phyloP scores from a whole-genome alignment of 2,797 vertebrate genomes.

The Malurus splendens region DNA sequence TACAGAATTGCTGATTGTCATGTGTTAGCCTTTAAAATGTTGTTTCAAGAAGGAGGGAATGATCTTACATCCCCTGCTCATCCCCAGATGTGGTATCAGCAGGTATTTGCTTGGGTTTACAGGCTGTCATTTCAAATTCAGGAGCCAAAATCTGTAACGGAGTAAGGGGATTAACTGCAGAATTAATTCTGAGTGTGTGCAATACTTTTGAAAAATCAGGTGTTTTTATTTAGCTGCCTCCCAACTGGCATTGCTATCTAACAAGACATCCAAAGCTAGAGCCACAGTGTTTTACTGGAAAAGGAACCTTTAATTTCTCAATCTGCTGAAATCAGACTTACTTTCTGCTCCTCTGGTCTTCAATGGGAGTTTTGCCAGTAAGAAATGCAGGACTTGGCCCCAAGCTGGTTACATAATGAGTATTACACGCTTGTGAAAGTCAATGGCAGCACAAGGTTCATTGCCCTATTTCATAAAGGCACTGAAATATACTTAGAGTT shows the following conservation, averaged over 20 bases:
- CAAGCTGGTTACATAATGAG: slow-evolving; percentile 62
- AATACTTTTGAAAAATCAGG: not conserved
- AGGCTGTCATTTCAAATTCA: not conserved
- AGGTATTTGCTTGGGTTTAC: not conserved
- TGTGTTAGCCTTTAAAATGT: not conserved
- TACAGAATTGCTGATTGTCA: not conserved
- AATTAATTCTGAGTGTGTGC: not conserved
- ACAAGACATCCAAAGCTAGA: not conserved
- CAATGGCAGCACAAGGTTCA: slow-evolving; percentile 64
- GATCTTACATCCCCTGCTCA: not conserved
- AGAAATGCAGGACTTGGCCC: slow-evolving; percentile 39
- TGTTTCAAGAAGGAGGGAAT: not conserved
- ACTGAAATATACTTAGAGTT: slow-evolving; percentile 62
- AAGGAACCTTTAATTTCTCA: not conserved
- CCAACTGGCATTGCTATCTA: not conserved
- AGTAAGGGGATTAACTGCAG: not conserved
- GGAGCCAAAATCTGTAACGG: not conserved
- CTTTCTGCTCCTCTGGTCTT: slow-evolving; percentile 8
- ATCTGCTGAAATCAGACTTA: not conserved
- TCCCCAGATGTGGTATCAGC: not conserved
- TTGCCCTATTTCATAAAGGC: slow-evolving; percentile 68
- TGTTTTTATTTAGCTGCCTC: slow-evolving; percentile 28
- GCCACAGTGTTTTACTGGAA: not conserved
- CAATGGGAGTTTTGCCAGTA: slow-evolving; percentile 17
- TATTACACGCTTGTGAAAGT: slow-evolving; percentile 66